Conservation (phyloP, 2,888 invertebrate species). For the Melanargia galathea region DNA sequence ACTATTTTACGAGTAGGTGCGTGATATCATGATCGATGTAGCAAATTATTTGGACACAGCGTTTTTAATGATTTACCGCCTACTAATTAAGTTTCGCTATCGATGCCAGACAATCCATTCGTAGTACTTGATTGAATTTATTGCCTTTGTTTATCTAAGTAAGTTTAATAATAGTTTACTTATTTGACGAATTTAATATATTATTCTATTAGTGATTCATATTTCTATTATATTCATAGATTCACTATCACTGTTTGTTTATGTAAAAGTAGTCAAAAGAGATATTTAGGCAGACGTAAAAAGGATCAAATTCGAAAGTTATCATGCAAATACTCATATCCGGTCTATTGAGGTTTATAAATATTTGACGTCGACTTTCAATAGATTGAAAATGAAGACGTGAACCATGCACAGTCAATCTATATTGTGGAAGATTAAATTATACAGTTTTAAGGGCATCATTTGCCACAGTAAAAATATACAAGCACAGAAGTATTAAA, state of each 20-base stretch:
- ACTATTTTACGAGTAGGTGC: constrained; percentile 37
- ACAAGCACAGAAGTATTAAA: too few species aligned
- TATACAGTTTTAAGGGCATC: too few species aligned
- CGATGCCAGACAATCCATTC: constrained; percentile 6
- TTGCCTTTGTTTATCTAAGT: not conserved
- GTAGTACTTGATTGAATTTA: constrained; percentile 2
- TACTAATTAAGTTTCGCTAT: constrained; percentile 17
- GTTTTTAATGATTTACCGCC: constrained; percentile 15
- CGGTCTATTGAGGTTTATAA: not conserved
- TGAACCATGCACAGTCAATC: not conserved
- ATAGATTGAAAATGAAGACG: not conserved
- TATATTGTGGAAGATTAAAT: not conserved
- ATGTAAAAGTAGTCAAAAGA: not conserved
- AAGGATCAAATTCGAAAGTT: not conserved
- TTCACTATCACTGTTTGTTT: not conserved
- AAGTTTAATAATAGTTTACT: not conserved
- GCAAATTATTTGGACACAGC: constrained; percentile 8
- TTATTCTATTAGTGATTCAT: not conserved
- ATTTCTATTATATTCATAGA: not conserved
- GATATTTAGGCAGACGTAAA: not conserved
- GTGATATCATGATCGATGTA: constrained; percentile 53
- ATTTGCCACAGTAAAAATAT: too few species aligned
- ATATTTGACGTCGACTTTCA: not conserved
- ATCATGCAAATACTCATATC: not conserved
- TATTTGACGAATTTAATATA: not conserved